Evolutionary conservation across 2,888 invertebrate species (phyloP), one percentile per base, ranked within the genome.

Genomic region (Leucophenga maculata): DNA sequence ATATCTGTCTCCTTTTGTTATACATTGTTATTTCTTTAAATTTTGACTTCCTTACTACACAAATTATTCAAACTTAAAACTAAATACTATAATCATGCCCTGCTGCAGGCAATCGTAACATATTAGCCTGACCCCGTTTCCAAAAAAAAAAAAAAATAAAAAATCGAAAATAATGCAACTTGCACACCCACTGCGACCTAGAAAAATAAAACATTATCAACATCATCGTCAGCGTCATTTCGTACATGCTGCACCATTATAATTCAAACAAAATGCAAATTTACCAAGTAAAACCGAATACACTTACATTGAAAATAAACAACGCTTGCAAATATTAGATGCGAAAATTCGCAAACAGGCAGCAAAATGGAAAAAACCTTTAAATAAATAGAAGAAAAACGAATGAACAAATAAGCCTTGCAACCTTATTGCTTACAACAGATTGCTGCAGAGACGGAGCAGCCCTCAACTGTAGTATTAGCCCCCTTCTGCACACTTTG

Each of bases 391-490:
- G 16, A 1, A 16, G 6, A 50, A 8, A 50, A 50, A 18, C 50
- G 18, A 50, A 50, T 18, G 18, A 18, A 16, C 57, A 60, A 60
- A 60, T 60, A 60, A 64, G 22, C 39, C 39, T 39, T 39, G 39
- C 22, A 64, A 39, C 62, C 46, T 22, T 18, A 62, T 39, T 13
- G 55, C 16, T 31, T 59, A 59, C 32, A 59, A n/a, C 14, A 31
- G 59, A 59, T 32, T 31, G 59, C 59, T 31, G 59, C 59, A 14
- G 13, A 50, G 50, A n/a, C 50, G 46, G 14, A 4, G 50, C 50
- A 18, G 4, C 3, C 14, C 46, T 14, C 50, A 50, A 50, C 16
- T 50, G 50, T n/a, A 18, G 16, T 18, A n/a, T 48, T n/a, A 48
- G 48, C 14, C 48, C 16, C 48, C 48, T 13, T 13, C 48, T 4